phyloP scores from a whole-genome alignment of 2,888 invertebrate genomes.

The Philereme transversata region DNA sequence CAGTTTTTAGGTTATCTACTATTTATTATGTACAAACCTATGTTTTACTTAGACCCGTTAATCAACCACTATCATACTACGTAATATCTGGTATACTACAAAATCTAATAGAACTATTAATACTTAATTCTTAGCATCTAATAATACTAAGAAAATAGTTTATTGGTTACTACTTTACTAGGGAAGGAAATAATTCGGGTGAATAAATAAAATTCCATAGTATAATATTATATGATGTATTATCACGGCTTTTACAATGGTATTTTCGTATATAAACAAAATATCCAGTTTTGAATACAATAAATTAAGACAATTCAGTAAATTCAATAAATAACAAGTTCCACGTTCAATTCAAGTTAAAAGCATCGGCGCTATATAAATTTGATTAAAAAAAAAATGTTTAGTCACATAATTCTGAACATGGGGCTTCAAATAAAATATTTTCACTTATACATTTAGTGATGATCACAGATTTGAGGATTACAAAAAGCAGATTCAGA shows the following conservation, averaged over 20 bases:
- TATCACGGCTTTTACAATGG: conserved; percentile 84
- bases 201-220: conserved; percentile 70
- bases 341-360: conserved; percentile 67
- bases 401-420: conserved; percentile 62
- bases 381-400: conserved; percentile 55
- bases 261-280: conserved; percentile 81
- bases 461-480: conserved; percentile 83
- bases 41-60: too few relatives aligned
- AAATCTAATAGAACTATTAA: too few relatives aligned
- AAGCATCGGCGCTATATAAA: conserved; percentile 73
- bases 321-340: conserved; percentile 82
- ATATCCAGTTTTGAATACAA: conserved; percentile 79
- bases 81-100: too few relatives aligned
- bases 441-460: conserved; percentile 79
- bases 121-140: too few relatives aligned
- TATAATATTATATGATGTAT: conserved; percentile 81
- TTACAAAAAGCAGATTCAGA: conserved; percentile 82
- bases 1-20: too few relatives aligned
- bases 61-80: too few relatives aligned
- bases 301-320: conserved; percentile 82
- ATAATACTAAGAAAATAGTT: too few relatives aligned
- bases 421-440: conserved; percentile 72
- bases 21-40: too few relatives aligned
- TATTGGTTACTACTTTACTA: too few relatives aligned
- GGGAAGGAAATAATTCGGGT: too few relatives aligned